Evolutionary conservation across 1,140 invertebrate genomes (phyloP), one percentile per base, ranked within the genome.

Genomic region (Ridgeia piscesae): DNA sequence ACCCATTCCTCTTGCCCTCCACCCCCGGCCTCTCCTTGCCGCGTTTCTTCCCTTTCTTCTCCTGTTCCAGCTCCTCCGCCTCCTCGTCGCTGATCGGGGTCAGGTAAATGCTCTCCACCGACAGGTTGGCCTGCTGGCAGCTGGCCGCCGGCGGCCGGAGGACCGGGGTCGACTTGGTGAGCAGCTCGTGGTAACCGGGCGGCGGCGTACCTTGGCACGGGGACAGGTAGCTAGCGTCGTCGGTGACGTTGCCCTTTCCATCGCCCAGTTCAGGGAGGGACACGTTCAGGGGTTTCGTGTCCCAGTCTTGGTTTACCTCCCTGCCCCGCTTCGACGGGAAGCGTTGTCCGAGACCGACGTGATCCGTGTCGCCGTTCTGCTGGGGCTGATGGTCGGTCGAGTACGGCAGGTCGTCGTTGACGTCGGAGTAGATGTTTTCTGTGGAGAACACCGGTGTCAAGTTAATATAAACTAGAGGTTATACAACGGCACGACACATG

Each of bases 291-390:
- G 33, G 89, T 1, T 35, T 34, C 2, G 34, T 33, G 31, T 14
- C 89, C 89, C 89, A 31, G 35, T 90, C 89, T 8, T 90, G 33
- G 89, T 90, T 90, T 14, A 90, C 6, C 1, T 90, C 6, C 34
- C 89, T 34, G 89, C 89, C 89, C 89, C 89, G 6, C 89, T 90
- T 90, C 89, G 89, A 90, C 9, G 89, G 89, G 89, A 90, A 90
- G n/a, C 89, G 89, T 27, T 9, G 33, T 14, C 35, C 35, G 31
- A 90, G 89, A 17, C 35, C 89, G 11, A n/a, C 34, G 89, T 90
- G 58, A 21, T 77, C 58, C 2, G 27, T 77, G 58, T 21, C 58
- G 58, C 17, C 4, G 58, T 31, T 77, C 17, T 77, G 58, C 58
- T 31, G 58, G 0, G 11, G 11, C 58, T 77, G 58, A 17, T 21